Percentiles rank a stretch among this genome's conserved stretches.
Evolutionary conservation across 2,888 invertebrate genomes (phyloP).

Genomic region (Frankliniella fusca): DNA sequence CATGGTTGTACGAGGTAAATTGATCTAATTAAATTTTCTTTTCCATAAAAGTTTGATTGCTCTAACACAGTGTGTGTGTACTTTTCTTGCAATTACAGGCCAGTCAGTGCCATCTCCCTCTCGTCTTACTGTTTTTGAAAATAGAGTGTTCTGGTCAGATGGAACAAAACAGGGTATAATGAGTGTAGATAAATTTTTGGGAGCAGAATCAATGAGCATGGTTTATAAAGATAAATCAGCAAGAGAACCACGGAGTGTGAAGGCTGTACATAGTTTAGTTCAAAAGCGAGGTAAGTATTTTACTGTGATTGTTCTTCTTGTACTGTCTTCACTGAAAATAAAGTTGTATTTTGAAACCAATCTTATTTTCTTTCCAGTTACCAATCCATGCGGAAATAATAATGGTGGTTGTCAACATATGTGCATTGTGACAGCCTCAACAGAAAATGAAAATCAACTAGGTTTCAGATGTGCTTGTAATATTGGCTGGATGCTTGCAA

Average conservation of each 20-base stretch:
- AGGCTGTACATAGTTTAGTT: constrained; percentile 71
- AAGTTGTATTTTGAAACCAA: constrained; percentile 20
- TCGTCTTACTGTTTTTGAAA: constrained; percentile 77
- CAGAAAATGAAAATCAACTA: constrained; percentile 57
- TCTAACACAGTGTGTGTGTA: background rate
- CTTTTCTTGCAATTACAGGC: constrained; percentile 45
- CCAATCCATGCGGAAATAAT: constrained; percentile 79
- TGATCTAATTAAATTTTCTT: background rate
- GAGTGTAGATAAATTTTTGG: constrained; percentile 80
- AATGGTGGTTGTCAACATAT: constrained; percentile 90
- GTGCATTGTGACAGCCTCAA: constrained; percentile 82
- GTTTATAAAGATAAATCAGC: constrained; percentile 77
- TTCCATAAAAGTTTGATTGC: background rate
- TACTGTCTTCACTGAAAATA: background rate
- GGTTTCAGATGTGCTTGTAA: constrained; percentile 90
- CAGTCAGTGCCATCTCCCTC: constrained; percentile 83
- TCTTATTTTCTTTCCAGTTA: constrained; percentile 45
- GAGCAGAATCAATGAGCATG: constrained; percentile 70
- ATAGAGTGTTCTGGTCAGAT: constrained; percentile 86
- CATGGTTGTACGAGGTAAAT: constrained; percentile 63
- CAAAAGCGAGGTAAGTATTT: constrained; percentile 60
- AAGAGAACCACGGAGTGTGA: constrained; percentile 76
- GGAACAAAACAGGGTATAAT: constrained; percentile 84
- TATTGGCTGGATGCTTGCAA: constrained; percentile 74
- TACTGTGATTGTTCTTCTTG: background rate